Base-by-base conservation (phyloP, 2,888 invertebrate species). In the Kryphioiulus occultus region DNA sequence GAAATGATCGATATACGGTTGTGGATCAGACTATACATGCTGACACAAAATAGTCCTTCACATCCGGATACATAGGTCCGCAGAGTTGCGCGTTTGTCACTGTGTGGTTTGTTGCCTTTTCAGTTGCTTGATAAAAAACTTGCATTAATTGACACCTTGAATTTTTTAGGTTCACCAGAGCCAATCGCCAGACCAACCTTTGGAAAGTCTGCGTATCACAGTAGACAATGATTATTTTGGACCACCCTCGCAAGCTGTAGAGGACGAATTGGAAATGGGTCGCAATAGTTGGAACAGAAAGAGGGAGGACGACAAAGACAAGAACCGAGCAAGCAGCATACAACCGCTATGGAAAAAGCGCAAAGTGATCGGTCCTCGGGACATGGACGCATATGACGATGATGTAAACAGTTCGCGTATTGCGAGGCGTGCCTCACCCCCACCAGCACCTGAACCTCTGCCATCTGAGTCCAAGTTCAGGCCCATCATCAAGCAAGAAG, bases 331-430 rank as follows among this genome's bases (percentile, higher is more conserved):
- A 26, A 68, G 68, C 68, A 83, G 84, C 85, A 30, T 83, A 85
- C 39, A 82, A 22, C 84, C 87, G 17, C 12, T 85, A 35, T 68
- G 68, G 85, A 86, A 85, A 35, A 35, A 26, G 30, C 35, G 10
- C 19, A 86, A 86, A 47, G 86, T 88, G 32, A 30, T 88, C 19
- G 7, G 68, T n/a, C 42, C n/a, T 17, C 59, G 86, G 19, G 82
- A 86, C 78, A 68, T 88, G 86, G 87, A 88, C 26, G 26, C 86
- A 42, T 59, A 22, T 26, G 86, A 86, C 82, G 44, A 86, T 35
- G 86, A 86, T 32, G 83, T 86, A 68, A 17, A 68, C 39, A 0
- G 22, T 30, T 39, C 26, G 17, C 68, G 68, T 10, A 1, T 68
- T 12, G 59, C 86, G 9, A n/a, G 22, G 12, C 59, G 78, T 12